A percentile compares a stretch with the other conserved stretches of the same genome.
Evolutionary conservation across 92 coral and sea anemone species (phyloP).

Genomic region (Montipora capitata): DNA sequence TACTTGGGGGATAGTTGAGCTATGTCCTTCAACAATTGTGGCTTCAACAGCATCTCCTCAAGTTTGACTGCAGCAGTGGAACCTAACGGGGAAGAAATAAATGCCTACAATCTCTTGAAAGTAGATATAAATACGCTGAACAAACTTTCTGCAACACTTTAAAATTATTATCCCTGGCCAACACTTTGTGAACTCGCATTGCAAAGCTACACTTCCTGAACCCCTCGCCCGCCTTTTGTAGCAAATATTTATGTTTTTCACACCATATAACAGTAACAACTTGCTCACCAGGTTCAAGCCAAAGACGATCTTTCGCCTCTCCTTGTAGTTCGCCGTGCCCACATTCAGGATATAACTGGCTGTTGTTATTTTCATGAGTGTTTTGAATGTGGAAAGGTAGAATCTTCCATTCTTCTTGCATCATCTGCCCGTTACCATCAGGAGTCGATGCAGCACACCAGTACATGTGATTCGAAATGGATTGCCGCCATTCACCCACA

Average conservation of each 20-base stretch:
- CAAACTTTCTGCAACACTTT: background rate
- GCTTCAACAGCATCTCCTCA: slow-evolving; percentile 39
- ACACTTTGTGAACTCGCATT: no score
- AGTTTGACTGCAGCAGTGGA: slow-evolving; percentile 37
- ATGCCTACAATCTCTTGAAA: background rate
- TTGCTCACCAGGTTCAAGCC: slow-evolving; percentile 56
- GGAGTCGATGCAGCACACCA: slow-evolving; percentile 77
- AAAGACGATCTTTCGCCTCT: slow-evolving; percentile 39
- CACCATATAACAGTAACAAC: no score
- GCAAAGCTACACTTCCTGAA: no score
- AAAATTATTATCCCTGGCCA: background rate
- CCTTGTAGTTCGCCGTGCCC: slow-evolving; percentile 60
- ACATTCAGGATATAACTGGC: slow-evolving; percentile 38
- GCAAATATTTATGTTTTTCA: no score
- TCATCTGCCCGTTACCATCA: slow-evolving; percentile 60
- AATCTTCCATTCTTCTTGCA: slow-evolving; percentile 67
- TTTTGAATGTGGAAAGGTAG: no score
- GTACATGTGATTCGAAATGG: slow-evolving; percentile 37
- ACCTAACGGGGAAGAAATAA: slow-evolving; percentile 12
- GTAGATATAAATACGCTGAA: no score
- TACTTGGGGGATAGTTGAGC: slow-evolving; percentile 64
- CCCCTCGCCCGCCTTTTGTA: no score
- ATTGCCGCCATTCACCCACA: slow-evolving; percentile 54
- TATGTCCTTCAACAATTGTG: slow-evolving; percentile 49
- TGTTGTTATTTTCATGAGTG: slow-evolving; percentile 36